Base-by-base conservation (phyloP, 2,888 invertebrate genomes). In the Catotricha subobsoleta region DNA sequence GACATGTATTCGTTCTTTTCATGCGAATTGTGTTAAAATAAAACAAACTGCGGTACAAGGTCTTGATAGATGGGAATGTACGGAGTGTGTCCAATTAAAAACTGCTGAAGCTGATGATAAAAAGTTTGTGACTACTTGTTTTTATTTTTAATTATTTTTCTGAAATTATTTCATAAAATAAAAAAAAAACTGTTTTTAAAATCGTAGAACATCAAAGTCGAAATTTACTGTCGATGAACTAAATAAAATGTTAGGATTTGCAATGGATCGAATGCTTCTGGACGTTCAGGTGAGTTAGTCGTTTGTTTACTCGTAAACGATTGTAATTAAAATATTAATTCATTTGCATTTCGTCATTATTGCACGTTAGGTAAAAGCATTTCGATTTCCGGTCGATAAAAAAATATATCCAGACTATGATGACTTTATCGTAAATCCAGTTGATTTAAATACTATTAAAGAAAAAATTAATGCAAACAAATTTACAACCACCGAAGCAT, bases 401-500 rank as follows among this genome's bases (percentile, higher is more conserved):
- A 55, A 59, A 1, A 68, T 72, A 39, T 79, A 81, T 51, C 80
- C 81, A 0, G 76, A 77, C 48, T 90, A 90, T 58, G 67, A 72
- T 47, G 81, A 82, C 50, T 86, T 80, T 54, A 76, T 94, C 31
- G 74, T 83, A 2, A 78, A 86, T 54, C 90, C 92, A 0, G 88
- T 94, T 76, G 83, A 87, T 55, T 67, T 94, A 31, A 66, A 69
- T 13, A 69, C 72, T 12, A 66, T 95, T 52, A 78, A 80, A 53
- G 66, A 73, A 42, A 86, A 88, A 58, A 80, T 92, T 38, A 67
- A 69, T 40, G 69, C 72, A 39, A 78, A 79, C 40, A 55, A 71
- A 19, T 94, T 90, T 61, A 82, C 82, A 12, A 86, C 82, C 56
- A 82, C 88, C 0, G 87, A 88, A 53, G 84, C 86, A 3, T 91